Conservation (phyloP, 2,113 vertebrate species). For the Carollia perspicillata region DNA sequence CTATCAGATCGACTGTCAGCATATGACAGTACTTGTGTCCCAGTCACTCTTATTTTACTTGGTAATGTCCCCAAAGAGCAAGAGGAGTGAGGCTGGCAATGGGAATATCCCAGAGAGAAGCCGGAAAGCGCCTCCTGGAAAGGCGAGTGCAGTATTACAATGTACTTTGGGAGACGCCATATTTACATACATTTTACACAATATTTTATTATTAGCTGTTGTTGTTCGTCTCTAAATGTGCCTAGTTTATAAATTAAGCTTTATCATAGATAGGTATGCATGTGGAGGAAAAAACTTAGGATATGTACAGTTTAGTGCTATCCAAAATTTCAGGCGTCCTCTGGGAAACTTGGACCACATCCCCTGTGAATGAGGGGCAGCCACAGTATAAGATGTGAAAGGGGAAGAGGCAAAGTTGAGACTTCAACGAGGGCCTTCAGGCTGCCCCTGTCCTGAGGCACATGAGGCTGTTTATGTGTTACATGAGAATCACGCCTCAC, state of each 20-base stretch:
- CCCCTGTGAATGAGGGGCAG: neutral
- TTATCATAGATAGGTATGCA: too few relatives aligned
- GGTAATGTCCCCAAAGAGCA: neutral
- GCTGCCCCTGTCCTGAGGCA: fast-evolving
- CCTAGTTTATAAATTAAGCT: neutral
- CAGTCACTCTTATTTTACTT: neutral
- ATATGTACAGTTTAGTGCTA: neutral
- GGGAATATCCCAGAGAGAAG: neutral
- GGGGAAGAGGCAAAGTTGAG: neutral
- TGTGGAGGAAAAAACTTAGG: neutral
- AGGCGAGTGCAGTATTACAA: neutral
- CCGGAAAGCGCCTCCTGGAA: too few relatives aligned
- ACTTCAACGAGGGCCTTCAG: neutral
- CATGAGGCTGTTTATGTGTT: neutral
- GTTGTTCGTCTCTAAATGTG: neutral
- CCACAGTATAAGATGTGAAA: neutral
- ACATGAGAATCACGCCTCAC: neutral
- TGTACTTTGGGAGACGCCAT: neutral
- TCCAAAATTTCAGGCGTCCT: neutral
- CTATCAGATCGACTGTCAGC: neutral
- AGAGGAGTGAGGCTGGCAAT: too few relatives aligned
- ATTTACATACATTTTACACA: neutral
- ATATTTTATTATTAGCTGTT: neutral
- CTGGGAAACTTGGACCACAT: neutral
- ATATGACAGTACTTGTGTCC: too few relatives aligned